Percentiles rank a stretch among this genome's conserved stretches.
Evolutionary conservation across 2,113 vertebrate species (phyloP).

Genomic region (Gymnobelideus leadbeateri): DNA sequence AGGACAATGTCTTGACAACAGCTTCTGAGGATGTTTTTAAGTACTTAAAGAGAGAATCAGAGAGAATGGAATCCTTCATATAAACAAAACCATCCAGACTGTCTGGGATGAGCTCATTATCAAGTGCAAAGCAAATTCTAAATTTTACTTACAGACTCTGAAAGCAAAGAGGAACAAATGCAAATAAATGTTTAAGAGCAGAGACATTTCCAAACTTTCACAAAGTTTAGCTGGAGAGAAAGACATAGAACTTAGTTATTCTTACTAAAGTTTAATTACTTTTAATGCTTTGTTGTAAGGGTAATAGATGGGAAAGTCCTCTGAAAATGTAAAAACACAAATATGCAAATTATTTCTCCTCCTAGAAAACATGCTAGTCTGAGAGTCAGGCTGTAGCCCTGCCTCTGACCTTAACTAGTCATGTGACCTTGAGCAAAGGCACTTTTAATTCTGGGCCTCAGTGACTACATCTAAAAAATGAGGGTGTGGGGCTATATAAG

Average conservation of each 20-base stretch:
- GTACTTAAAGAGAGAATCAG: not conserved
- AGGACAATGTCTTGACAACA: not conserved
- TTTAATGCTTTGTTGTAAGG: not conserved
- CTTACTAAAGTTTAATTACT: conserved; percentile 58
- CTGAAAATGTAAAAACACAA: conserved; percentile 55
- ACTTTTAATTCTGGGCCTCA: not conserved
- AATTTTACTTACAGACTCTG: conserved; percentile 59
- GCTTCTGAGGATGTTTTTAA: not conserved
- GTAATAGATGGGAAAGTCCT: conserved; percentile 53
- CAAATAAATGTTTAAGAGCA: conserved; percentile 48
- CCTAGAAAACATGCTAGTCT: not conserved
- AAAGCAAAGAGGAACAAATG: conserved; percentile 58
- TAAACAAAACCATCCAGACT: conserved; percentile 29
- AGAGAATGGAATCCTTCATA: not conserved
- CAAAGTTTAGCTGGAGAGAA: conserved; percentile 61
- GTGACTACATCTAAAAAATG: conserved; percentile 2
- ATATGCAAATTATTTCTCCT: conserved; percentile 27
- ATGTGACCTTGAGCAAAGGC: not conserved
- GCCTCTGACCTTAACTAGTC: conserved; percentile 5
- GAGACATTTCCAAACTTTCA: conserved; percentile 59
- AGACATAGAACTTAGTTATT: conserved; percentile 27
- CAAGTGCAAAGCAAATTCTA: conserved; percentile 52
- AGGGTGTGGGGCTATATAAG: conserved; percentile 1
- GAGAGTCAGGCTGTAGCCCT: not conserved
- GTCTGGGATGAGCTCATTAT: not conserved